These are phyloP conservation scores for Chiloscyllium punctatum DNA, from an alignment of 2,797 vertebrate species.

Conservation along the genomic window DNA sequence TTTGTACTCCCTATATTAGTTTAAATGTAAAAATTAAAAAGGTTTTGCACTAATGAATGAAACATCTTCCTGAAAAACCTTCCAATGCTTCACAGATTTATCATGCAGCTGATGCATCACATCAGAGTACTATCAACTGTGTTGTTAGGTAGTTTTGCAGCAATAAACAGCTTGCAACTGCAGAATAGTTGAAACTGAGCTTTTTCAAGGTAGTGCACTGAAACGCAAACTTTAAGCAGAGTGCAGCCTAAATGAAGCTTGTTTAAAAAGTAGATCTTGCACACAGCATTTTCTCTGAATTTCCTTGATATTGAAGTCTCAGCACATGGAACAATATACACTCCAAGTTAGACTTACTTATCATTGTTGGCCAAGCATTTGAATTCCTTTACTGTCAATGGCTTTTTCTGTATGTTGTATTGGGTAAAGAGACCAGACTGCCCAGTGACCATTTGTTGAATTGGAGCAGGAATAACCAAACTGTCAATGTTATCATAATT, in stretches of 20 bases:
- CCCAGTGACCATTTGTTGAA: slow-evolving; percentile 93
- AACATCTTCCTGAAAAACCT: neutral
- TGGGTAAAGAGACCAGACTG: slow-evolving; percentile 92
- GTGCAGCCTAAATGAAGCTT: neutral
- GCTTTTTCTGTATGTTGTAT: slow-evolving; percentile 93
- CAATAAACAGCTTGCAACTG: neutral
- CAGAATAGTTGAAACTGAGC: neutral
- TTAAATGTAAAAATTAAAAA: neutral
- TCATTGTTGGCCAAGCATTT: slow-evolving; percentile 86
- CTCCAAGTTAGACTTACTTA: slow-evolving; percentile 60
- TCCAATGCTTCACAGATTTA: neutral
- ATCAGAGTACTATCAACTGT: neutral
- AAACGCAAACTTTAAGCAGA: neutral
- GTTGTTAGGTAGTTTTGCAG: neutral
- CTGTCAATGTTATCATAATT: slow-evolving; percentile 89
- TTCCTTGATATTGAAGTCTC: neutral
- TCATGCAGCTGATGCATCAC: neutral
- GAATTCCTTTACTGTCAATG: slow-evolving; percentile 89
- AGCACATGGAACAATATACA: neutral
- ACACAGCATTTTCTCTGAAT: neutral
- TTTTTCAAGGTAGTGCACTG: neutral
- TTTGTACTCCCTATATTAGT: neutral
- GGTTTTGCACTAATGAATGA: neutral
- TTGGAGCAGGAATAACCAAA: slow-evolving; percentile 85
- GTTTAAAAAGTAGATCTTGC: neutral